Base-by-base conservation (phyloP, 2,888 invertebrate genomes). In the Pteria penguin region DNA sequence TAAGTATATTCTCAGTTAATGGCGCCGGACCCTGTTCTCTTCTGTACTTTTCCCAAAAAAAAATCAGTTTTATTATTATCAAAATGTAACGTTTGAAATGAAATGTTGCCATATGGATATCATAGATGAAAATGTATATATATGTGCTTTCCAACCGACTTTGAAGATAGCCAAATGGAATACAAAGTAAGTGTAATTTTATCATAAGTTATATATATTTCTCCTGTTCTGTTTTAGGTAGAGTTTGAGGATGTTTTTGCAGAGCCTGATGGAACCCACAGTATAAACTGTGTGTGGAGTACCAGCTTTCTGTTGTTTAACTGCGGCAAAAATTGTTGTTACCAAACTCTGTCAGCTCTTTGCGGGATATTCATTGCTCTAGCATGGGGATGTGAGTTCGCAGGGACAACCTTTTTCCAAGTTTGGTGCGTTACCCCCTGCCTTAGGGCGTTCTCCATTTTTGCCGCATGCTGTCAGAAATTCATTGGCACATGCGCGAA, bases 401-500 rank as follows among this genome's bases (percentile, higher is more conserved):
- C 84, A 22, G 70, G 95, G 83, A 92, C 95, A 8, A 94, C 95
- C 3, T 86, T 85, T 71, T 52, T 73, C 31, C 95, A 95, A 93
- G 95, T 96, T 86, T 96, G 96, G 96, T 95, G 95, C 88, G 92
- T 94, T 14, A 94, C 94, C 0, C 95, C 96, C 0, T 94, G 94
- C 76, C 91, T 95, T 54, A 93, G 95, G 71, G 93, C 91, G 76
- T 94, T 94, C 91, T 94, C 95, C 91, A 95, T 95, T 86, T 94
- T 94, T 88, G 36, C 79, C 57, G 81, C 76, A 8, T 81, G 80
- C 60, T 66, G 66, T 18, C 81, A 84, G 80, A 85, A 81, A 69
- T 72, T 80, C 61, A 68, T 94, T 93, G 92, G 95, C 18, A 75
- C 77, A 2, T 66, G 79, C 29, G 65, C 95, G 90, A 95, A 95